Evolutionary conservation across 2,797 vertebrate species (phyloP).

Genomic region (Cheirogaleus major): DNA sequence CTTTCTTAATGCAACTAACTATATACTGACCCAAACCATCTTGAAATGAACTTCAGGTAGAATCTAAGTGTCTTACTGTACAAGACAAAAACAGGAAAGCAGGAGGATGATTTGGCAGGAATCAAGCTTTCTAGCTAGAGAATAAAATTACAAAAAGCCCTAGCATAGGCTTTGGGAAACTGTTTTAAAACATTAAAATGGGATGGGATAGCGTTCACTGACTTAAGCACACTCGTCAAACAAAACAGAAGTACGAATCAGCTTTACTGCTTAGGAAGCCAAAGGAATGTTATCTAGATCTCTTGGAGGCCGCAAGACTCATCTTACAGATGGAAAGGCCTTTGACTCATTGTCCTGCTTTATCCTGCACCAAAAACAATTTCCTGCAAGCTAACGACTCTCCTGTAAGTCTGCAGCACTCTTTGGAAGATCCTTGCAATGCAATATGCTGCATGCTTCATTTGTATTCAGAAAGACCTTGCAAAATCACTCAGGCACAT

Average conservation of each 20-base stretch:
- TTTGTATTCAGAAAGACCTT: neutral
- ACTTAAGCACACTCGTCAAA: neutral
- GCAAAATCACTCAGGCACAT: neutral
- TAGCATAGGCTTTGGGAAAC: neutral
- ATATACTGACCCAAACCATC: neutral
- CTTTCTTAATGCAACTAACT: neutral
- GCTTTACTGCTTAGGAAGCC: conserved; percentile 3
- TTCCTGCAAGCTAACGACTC: neutral
- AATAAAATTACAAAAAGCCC: conserved; percentile 1
- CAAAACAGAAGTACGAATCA: neutral
- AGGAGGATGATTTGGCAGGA: neutral
- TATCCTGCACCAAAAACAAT: neutral
- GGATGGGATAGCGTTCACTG: neutral
- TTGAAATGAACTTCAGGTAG: neutral
- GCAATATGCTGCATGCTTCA: neutral
- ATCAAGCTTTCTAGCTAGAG: conserved; percentile 14
- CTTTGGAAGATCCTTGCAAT: neutral
- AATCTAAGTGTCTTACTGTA: neutral
- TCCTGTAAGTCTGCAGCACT: neutral
- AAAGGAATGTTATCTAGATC: conserved; percentile 17
- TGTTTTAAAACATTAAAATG: neutral
- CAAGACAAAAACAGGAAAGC: neutral
- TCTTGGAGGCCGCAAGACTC: conserved; percentile 43
- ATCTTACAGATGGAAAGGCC: conserved; percentile 3
- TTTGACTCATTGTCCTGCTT: neutral